Evolutionary conservation across 1,140 invertebrate species (phyloP), one percentile per base, ranked within the genome.

Genomic region (Brachionus koreanus): DNA sequence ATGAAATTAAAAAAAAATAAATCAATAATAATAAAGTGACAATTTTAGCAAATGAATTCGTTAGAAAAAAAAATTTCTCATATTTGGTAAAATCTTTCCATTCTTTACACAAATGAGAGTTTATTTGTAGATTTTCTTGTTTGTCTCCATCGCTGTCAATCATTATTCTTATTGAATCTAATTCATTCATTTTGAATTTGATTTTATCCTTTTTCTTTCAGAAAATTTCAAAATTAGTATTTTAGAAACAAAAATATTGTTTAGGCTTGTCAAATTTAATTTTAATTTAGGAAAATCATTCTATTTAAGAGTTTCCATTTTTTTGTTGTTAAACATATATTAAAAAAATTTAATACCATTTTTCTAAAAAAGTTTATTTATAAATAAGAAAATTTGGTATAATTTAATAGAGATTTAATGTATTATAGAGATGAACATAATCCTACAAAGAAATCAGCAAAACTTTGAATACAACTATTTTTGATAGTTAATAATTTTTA

Each of bases 1-100:
- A 57, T 42, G 49, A 61, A 23, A 79, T 39, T 79, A 79, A 61
- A 79, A 65, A 57, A 5, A 79, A 61, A 61, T 61, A 79, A 16
- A 79, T 33, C 16, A 79, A 29, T 13, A 79, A 19, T 19, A 79
- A 10, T 23, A 79, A 61, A 13, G 16, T 19, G 0, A 61, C 25
- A 10, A 57, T 3, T 37, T 79, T 61, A n/a, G 12, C 6, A 12
- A 79, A 61, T 0, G 33, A 79, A 25, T 23, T 10, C 0, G 57
- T 19, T 10, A 79, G 2, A 43, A 79, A 79, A 5, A 23, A 0
- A 12, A 3, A n/a, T 65, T 79, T 79, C 6, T 79, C 49, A 10
- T 0, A n/a, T 13, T 16, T 61, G 6, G 13, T 39, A 10, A 23
- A 46, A 12, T 46, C 19, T 25, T 43, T 46, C 39, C 12, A 74